Evolutionary conservation across 2,888 invertebrate genomes (phyloP).

Genomic region (Apocheima hispidaria): DNA sequence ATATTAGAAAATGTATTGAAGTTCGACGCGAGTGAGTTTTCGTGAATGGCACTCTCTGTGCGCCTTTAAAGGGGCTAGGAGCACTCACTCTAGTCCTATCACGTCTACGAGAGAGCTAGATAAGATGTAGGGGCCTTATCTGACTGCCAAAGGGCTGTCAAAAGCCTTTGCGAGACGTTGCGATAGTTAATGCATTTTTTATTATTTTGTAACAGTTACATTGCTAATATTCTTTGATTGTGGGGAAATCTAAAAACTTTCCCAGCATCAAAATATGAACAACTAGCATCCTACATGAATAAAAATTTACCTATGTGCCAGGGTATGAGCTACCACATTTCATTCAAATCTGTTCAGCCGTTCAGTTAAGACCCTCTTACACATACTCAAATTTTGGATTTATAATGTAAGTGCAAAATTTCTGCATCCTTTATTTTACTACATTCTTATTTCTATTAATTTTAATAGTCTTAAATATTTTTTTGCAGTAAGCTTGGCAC

Average conservation of each 20-base stretch:
- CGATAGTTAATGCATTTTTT: background rate
- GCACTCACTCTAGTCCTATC: slow-evolving; percentile 10
- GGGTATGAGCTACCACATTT: too few species aligned
- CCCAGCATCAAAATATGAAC: too few species aligned
- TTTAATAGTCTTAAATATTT: too few species aligned
- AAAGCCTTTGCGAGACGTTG: background rate
- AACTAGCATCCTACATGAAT: too few species aligned
- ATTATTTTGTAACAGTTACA: background rate
- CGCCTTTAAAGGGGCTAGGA: slow-evolving; percentile 12
- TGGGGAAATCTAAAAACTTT: background rate
- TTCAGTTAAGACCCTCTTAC: too few species aligned
- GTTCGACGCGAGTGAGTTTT: slow-evolving; percentile 2
- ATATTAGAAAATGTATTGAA: slow-evolving; percentile 27
- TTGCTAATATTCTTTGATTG: background rate
- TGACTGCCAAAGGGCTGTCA: slow-evolving; percentile 8
- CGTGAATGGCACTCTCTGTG: slow-evolving; percentile 8
- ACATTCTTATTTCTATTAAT: too few species aligned
- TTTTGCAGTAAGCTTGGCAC: too few species aligned
- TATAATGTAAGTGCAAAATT: too few species aligned
- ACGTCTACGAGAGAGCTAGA: slow-evolving; percentile 13
- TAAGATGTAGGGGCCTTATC: slow-evolving; percentile 20
- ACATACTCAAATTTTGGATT: too few species aligned
- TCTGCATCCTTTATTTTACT: too few species aligned
- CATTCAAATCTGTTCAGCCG: too few species aligned
- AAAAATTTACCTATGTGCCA: too few species aligned